Evolutionary conservation across 2,113 vertebrate species (phyloP).

Genomic region (Salvelinus alpinus): DNA sequence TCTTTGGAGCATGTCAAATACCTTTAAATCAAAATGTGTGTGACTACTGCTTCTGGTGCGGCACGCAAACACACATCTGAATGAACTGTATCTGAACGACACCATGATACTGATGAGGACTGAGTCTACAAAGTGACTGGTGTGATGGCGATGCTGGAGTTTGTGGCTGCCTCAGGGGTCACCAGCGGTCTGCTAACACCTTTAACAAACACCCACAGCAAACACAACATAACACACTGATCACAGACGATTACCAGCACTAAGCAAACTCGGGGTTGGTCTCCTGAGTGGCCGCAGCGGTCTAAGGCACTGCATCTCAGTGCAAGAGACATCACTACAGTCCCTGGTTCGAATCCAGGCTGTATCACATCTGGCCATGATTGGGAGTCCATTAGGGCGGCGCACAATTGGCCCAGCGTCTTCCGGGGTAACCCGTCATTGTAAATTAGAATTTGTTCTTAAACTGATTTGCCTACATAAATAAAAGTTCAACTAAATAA

Average conservation of each 20-base stretch:
- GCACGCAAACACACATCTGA: slow-evolving; percentile 10
- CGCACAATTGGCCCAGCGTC: too few relatives aligned
- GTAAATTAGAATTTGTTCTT: too few relatives aligned
- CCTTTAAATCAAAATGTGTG: slow-evolving; percentile 65
- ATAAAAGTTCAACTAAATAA: too few relatives aligned
- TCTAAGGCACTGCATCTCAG: too few relatives aligned
- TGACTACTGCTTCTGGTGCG: slow-evolving; percentile 44
- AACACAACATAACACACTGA: slow-evolving; percentile 70
- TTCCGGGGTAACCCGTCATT: too few relatives aligned
- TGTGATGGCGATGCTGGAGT: slow-evolving; percentile 41
- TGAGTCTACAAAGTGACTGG: not conserved
- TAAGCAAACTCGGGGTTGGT: slow-evolving; percentile 55
- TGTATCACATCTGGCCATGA: too few relatives aligned
- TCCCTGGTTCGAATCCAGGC: too few relatives aligned
- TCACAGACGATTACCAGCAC: slow-evolving; percentile 63
- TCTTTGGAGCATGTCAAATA: slow-evolving; percentile 68
- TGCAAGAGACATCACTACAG: too few relatives aligned
- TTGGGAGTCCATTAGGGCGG: too few relatives aligned
- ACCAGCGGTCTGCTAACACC: slow-evolving; percentile 55
- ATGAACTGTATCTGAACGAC: not conserved
- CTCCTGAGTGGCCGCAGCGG: too few relatives aligned
- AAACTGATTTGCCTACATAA: too few relatives aligned
- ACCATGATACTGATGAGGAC: slow-evolving; percentile 34
- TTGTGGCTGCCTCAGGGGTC: slow-evolving; percentile 38
- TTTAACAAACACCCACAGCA: slow-evolving; percentile 66